These are phyloP conservation scores for Microtus ochrogaster DNA, from an alignment of 2,113 vertebrate genomes.

Conservation along the genomic window DNA sequence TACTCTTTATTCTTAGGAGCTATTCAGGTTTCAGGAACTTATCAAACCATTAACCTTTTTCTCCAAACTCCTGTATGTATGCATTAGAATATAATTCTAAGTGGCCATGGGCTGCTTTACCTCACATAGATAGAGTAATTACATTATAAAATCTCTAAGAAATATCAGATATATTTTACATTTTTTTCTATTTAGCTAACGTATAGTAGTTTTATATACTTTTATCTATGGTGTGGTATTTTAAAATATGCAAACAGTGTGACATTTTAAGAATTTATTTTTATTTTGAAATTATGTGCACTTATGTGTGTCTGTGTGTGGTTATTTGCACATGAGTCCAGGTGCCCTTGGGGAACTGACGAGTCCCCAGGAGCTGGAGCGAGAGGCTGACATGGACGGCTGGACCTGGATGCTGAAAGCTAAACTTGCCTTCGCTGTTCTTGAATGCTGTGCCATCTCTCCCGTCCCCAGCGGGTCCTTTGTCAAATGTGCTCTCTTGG, in stretches of 20 bases:
- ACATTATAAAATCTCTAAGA: background rate
- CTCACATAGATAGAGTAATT: background rate
- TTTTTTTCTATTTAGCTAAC: background rate
- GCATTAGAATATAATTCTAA: background rate
- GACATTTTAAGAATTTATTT: background rate
- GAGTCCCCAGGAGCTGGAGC: background rate
- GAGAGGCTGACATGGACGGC: background rate
- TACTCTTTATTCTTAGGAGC: background rate
- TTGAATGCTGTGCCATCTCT: background rate
- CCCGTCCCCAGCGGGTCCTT: background rate
- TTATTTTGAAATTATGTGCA: background rate
- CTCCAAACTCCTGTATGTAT: background rate
- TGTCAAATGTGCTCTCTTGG: background rate
- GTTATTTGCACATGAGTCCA: background rate
- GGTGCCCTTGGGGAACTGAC: background rate
- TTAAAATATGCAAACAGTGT: background rate
- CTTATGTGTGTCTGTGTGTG: background rate
- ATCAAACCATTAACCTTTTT: background rate
- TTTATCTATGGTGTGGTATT: background rate
- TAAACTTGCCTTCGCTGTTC: background rate
- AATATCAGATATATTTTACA: background rate
- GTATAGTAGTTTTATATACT: background rate
- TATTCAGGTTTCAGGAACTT: constrained; percentile 24
- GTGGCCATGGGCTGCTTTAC: background rate
- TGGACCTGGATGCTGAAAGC: background rate